Evolutionary conservation across 2,113 vertebrate species (phyloP).

Genomic region (Formicarius rufipectus): DNA sequence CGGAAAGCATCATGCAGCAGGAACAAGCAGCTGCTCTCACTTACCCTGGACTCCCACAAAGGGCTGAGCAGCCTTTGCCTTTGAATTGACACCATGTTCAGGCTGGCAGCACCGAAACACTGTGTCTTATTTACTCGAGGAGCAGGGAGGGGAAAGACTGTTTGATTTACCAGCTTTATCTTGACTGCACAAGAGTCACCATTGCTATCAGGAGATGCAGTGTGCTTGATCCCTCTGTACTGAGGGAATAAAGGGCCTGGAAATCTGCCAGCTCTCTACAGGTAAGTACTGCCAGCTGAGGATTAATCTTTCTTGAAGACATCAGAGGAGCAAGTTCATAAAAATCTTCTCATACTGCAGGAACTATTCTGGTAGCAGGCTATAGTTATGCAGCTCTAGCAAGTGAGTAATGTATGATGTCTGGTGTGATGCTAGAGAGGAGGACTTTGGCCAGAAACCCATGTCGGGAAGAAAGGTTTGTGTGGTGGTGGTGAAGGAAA

Average conservation of each 20-base stretch:
- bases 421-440: background rate
- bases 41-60: background rate
- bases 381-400: background rate
- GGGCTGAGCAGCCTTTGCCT: background rate
- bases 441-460: background rate
- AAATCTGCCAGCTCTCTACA: background rate
- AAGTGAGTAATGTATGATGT: background rate
- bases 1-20: background rate
- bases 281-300: background rate
- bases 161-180: background rate
- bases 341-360: background rate
- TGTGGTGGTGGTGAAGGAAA: background rate
- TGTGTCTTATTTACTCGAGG: background rate
- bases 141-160: background rate
- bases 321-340: background rate
- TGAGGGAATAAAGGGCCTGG: constrained; percentile 20
- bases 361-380: background rate
- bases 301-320: background rate
- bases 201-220: background rate
- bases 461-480: background rate
- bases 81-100: background rate
- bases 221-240: background rate
- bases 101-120: background rate
- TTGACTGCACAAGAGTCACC: background rate
- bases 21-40: constrained; percentile 18